Evolutionary conservation across 1,140 invertebrate genomes (phyloP), one percentile per base, ranked within the genome.

Genomic region (Myzus persicae): DNA sequence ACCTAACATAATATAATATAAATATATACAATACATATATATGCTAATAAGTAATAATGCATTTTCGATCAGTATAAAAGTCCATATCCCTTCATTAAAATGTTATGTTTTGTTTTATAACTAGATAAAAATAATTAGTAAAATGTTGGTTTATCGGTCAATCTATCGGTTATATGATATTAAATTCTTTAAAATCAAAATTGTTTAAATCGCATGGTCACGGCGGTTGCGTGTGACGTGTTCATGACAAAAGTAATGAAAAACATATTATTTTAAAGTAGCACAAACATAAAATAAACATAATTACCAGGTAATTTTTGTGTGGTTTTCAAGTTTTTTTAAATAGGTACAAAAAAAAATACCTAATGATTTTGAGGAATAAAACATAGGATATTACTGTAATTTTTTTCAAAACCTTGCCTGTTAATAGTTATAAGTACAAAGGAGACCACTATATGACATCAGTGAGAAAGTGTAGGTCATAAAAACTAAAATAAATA

Each of bases 181-280:
- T 76, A 18, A 76, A 76, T 36, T 76, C 59, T 76, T n/a, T 76
- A 76, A 76, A 67, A 76, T 14, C 31, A n/a, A 76, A 76, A 76
- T n/a, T 76, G 59, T 76, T 76, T 76, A n/a, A 76, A n/a, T 76
- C 59, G 59, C 59, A n/a, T 76, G 59, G 59, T 76, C 31, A 76
- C 59, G 59, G n/a, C 59, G 4, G n/a, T 76, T 76, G 59, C 59
- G 59, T 76, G 59, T 76, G 5, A 76, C n/a, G 31, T n/a, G 31
- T n/a, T 76, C 59, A n/a, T 76, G 59, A 76, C 59, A 76, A 18
- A 76, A 18, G 7, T 76, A 76, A 76, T 18, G 18, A n/a, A 76
- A 76, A 76, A n/a, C 9, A 31, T 67, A 67, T n/a, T 76, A n/a
- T 76, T n/a, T 76, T 18, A 76, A 76, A 76, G 18, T 76, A n/a